A percentile compares a stretch with the other conserved stretches of the same genome.
These are phyloP conservation scores for Oncopeltus fasciatus DNA, from an alignment of 1,140 invertebrate species.

Conservation along the genomic window DNA sequence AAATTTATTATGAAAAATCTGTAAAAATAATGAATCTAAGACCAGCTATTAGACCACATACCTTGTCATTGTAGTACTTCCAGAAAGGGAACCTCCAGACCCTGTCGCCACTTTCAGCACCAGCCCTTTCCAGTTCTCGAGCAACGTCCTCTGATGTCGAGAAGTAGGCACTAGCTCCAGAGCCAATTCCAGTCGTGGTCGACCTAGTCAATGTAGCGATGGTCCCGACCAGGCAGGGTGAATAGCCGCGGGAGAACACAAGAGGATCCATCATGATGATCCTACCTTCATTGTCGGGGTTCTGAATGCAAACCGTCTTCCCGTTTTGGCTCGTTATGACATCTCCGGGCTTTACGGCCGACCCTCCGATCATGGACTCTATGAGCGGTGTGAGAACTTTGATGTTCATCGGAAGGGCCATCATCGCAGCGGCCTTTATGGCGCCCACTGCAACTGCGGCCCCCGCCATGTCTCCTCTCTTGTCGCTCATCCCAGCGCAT, in stretches of 20 bases:
- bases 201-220: slow-evolving; percentile 44
- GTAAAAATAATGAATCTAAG: too few species aligned
- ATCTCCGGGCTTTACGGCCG: slow-evolving; percentile 72
- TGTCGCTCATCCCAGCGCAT: slow-evolving; percentile 54
- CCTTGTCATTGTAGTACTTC: slow-evolving; percentile 33
- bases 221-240: slow-evolving; percentile 42
- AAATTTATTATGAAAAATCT: too few species aligned
- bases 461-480: slow-evolving; percentile 81
- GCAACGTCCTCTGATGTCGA: slow-evolving; percentile 30
- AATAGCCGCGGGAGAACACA: slow-evolving; percentile 32
- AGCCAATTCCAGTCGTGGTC: slow-evolving; percentile 29
- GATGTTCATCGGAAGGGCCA: slow-evolving; percentile 53
- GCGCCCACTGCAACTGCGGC: slow-evolving; percentile 60
- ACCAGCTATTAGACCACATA: too few species aligned
- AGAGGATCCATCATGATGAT: slow-evolving; percentile 47
- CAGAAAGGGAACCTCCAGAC: slow-evolving; percentile 44
- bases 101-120: slow-evolving; percentile 36
- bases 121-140: slow-evolving; percentile 29
- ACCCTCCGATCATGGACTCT: slow-evolving; percentile 74
- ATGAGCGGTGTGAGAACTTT: slow-evolving; percentile 52
- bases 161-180: slow-evolving; percentile 27
- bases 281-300: slow-evolving; percentile 50
- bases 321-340: slow-evolving; percentile 69
- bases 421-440: slow-evolving; percentile 48
- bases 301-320: slow-evolving; percentile 54